Base-by-base conservation (phyloP, 1,140 invertebrate genomes). In the Galleria mellonella region DNA sequence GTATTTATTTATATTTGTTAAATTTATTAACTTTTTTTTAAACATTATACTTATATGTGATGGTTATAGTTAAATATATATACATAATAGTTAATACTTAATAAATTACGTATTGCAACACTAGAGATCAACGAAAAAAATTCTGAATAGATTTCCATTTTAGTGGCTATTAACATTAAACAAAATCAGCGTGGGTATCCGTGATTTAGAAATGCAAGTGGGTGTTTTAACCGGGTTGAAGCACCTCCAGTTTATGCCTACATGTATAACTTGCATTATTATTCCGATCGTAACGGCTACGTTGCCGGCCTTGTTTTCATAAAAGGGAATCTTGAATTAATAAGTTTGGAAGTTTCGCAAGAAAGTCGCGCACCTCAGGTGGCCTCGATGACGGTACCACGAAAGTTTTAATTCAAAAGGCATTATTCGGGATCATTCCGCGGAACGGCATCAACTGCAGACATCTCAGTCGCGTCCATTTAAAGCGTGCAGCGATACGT, bases 401-500 rank as follows among this genome's bases (percentile, higher is more conserved):
- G 71, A 81, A 77, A 74, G 68, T 78, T 58, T 56, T 64, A 48
- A 70, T 77, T 69, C 66, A 74, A 77, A 81, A 77, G 69, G 64
- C 54, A 82, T 85, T 82, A 83, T 83, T 81, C 72, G 72, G 71
- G 79, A 76, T 69, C 82, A 74, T 68, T 71, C 65, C 66, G 70
- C 75, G 82, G 78, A 83, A 81, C 82, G 73, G 67, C 78, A 78
- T 79, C 75, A 61, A 74, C 66, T 85, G 73, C 72, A 85, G 77
- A 82, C 75, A 79, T 82, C 76, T 76, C 70, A 69, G 63, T 68
- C 81, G 75, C 58, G 61, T 81, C 82, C 82, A 83, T 83, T 85
- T 85, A 83, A 85, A 85, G 82, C 77, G 75, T 81, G 76, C 78
- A 77, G 66, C 82, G 82, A 72, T 83, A 85, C 82, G 82, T 78